These are phyloP conservation scores for Archocentrus centrarchus DNA, from an alignment of 2,113 vertebrate genomes.

Conservation along the genomic window DNA sequence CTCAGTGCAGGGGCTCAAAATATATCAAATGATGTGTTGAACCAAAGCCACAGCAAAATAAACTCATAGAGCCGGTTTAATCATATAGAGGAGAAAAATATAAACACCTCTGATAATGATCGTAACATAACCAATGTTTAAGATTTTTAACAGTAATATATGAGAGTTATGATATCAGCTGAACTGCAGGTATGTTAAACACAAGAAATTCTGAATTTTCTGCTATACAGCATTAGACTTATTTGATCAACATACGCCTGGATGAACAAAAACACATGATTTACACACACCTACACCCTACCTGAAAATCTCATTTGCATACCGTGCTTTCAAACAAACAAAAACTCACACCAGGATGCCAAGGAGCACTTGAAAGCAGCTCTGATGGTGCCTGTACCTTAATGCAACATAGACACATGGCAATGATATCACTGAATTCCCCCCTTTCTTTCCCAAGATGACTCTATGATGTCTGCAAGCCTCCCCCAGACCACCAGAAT, in stretches of 20 bases:
- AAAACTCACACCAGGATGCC: neutral
- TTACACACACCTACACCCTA: fast-evolving
- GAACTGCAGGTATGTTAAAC: neutral
- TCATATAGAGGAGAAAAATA: neutral
- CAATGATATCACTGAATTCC: neutral
- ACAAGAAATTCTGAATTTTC: neutral
- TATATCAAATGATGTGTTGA: neutral
- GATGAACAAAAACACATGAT: neutral
- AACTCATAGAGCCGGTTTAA: neutral
- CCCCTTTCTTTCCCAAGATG: neutral
- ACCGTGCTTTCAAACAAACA: neutral
- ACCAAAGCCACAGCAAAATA: neutral
- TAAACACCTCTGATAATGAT: no score
- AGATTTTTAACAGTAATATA: neutral
- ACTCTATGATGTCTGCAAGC: neutral
- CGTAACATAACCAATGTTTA: neutral
- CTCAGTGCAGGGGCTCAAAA: fast-evolving
- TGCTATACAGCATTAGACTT: neutral
- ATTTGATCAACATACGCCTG: fast-evolving
- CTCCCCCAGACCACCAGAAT: neutral
- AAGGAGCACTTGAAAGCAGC: neutral
- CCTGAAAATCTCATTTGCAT: neutral
- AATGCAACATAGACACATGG: neutral
- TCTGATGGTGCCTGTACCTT: neutral
- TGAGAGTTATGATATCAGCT: neutral